Evolutionary conservation across 2,888 invertebrate genomes (phyloP), one percentile per base, ranked within the genome.

Genomic region (Muscina levida): DNA sequence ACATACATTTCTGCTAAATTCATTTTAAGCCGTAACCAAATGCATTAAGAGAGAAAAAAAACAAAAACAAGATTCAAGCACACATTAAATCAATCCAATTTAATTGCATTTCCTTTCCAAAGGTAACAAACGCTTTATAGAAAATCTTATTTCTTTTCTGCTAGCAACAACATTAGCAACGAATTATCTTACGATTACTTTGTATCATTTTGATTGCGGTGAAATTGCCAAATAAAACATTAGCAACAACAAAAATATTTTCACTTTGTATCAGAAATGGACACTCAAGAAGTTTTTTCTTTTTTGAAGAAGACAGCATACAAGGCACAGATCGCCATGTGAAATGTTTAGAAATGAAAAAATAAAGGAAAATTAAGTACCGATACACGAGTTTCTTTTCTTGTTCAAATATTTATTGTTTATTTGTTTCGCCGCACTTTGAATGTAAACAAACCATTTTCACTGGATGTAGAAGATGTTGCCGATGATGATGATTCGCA

Each of bases 381-480:
- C 31, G 31, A 3, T 31, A 31, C 31, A 31, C 31, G 31, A 31
- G 31, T 31, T 19, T 42, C 24, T 24, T 2, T n/a, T 37, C 59
- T 57, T 10, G 4, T 15, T 15, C 42, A 5, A 53, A 11, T 8
- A 62, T 19, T 70, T 44, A 19, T 22, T 26, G 44, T 57, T 31
- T 31, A 31, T n/a, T n/a, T 42, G 15, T 5, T 31, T 31, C 31
- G 11, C 22, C 22, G 44, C 31, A 46, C 2, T 11, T 11, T 26
- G 31, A 31, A 31, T 53, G 53, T 48, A 72, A 59, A 68, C 79
- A 75, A 75, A 79, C 51, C 57, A 79, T 75, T 75, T 79, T 31
- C 31, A 31, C 31, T 31, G 3, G 31, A 8, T 31, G 8, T 8
- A 31, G 31, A n/a, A 31, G 17, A 48, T 48, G 48, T 19, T 51